Evolutionary conservation across 2,888 invertebrate genomes (phyloP).

Genomic region (Julus scandinavius): DNA sequence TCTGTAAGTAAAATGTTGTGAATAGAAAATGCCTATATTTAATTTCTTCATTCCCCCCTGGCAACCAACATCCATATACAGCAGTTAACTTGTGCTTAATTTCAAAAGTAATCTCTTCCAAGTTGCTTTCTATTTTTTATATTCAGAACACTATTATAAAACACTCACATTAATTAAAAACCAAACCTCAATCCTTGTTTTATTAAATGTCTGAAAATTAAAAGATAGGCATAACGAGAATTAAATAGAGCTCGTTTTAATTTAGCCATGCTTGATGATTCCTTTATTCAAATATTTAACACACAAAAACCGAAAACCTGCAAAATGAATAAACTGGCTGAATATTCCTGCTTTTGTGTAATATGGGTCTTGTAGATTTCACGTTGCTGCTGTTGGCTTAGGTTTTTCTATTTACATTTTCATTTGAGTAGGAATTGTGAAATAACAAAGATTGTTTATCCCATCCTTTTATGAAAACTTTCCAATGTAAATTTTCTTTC

Average conservation of each 20-base stretch:
- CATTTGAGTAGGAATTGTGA: neutral
- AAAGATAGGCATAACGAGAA: neutral
- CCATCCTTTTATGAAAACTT: neutral
- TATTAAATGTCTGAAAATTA: neutral
- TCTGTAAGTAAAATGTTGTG: too few relatives aligned
- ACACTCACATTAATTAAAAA: constrained; percentile 4
- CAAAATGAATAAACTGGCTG: neutral
- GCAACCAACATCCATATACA: too few relatives aligned
- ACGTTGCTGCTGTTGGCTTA: neutral
- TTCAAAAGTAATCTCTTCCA: neutral
- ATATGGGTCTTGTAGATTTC: neutral
- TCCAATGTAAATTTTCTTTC: neutral
- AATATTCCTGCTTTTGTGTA: neutral
- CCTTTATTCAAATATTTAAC: neutral
- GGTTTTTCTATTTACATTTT: neutral
- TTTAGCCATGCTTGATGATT: neutral
- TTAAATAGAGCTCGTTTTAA: neutral
- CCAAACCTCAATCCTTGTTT: neutral
- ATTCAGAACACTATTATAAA: neutral
- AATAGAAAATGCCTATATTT: too few relatives aligned
- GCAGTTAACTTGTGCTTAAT: neutral
- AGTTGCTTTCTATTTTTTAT: neutral
- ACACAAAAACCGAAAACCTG: neutral
- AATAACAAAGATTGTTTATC: neutral
- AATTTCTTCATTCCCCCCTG: too few relatives aligned